Evolutionary conservation across 2,888 invertebrate species (phyloP), one percentile per base, ranked within the genome.

Genomic region (Drosophila kuntzei): DNA sequence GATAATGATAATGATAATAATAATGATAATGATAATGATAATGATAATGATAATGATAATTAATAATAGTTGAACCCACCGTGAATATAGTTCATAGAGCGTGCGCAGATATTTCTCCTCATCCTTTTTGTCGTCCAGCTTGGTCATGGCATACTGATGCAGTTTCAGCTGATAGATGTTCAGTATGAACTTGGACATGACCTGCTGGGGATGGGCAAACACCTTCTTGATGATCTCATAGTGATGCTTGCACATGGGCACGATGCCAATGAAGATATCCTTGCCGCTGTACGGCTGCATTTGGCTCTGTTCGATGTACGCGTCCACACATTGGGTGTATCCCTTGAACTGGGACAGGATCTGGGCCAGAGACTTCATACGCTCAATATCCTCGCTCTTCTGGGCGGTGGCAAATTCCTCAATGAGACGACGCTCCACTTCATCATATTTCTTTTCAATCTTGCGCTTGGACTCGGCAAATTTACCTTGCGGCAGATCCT

Each of bases 181-280:
- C 16, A 99, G 94, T 46, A 99, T 97, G 92, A 99, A 98, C 93
- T 99, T 99, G 64, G 97, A 97, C 97, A 99, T 98, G 8, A 99
- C 98, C 93, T 98, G 97, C 79, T 98, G 97, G 0, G 98, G 98
- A 92, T 98, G 98, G 6, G 96, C 96, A 91, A 99, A 99, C 1
- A 99, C 98, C 89, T 96, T 95, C 89, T 95, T 95, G 71, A 97
- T 97, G 71, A 96, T 94, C 84, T 95, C 94, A 91, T 97, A 94
- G 93, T 97, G 98, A 90, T 96, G 96, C 83, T 95, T 95, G 92
- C 98, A 99, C 79, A 99, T 93, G 0, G 97, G 97, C 44, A 98
- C 93, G 11, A 99, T 96, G 66, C 98, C 96, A 53, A 95, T 95
- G 93, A 98, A 99, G 59, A 99, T 96, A 91, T 98, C 98, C 90